Evolutionary conservation across 2,888 invertebrate genomes (phyloP).

Genomic region (Agelastica alni): DNA sequence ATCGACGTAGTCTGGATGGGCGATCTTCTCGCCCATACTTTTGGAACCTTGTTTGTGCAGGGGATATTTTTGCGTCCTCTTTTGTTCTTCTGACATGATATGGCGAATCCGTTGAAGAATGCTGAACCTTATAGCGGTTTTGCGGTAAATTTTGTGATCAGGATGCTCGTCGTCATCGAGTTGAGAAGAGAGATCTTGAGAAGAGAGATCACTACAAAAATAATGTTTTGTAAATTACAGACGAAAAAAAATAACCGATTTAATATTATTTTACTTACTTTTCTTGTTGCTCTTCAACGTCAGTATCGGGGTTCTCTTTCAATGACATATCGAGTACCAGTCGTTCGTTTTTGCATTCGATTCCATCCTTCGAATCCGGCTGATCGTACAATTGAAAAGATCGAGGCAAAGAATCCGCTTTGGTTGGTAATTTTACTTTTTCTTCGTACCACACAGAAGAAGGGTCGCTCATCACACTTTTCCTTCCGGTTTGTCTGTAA

Average conservation of each 20-base stretch:
- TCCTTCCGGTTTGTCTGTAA: conserved; percentile 52
- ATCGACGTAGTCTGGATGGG: conserved; percentile 84
- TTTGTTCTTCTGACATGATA: conserved; percentile 52
- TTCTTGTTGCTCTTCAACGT: conserved; percentile 48
- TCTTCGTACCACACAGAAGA: conserved; percentile 71
- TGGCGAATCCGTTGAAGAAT: conserved; percentile 63
- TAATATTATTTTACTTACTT: conserved; percentile 41
- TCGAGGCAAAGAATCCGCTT: conserved; percentile 77
- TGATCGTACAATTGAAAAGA: conserved; percentile 72
- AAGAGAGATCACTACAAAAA: not conserved
- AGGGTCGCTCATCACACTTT: conserved; percentile 54
- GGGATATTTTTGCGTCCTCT: conserved; percentile 54
- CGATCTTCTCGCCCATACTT: conserved; percentile 83
- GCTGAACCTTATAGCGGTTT: conserved; percentile 64
- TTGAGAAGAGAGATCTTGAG: conserved; percentile 56
- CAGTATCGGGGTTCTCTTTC: conserved; percentile 41
- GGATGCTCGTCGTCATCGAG: conserved; percentile 66
- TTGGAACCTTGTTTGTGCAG: conserved; percentile 80
- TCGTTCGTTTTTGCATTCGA: conserved; percentile 48
- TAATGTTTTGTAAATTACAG: too few relatives aligned
- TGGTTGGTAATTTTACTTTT: conserved; percentile 65
- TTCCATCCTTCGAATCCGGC: conserved; percentile 59
- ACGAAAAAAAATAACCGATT: too few relatives aligned
- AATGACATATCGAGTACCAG: conserved; percentile 41
- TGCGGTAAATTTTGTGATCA: conserved; percentile 79